Evolutionary conservation across 2,113 vertebrate genomes (phyloP).

Genomic region (Lonchura striata): DNA sequence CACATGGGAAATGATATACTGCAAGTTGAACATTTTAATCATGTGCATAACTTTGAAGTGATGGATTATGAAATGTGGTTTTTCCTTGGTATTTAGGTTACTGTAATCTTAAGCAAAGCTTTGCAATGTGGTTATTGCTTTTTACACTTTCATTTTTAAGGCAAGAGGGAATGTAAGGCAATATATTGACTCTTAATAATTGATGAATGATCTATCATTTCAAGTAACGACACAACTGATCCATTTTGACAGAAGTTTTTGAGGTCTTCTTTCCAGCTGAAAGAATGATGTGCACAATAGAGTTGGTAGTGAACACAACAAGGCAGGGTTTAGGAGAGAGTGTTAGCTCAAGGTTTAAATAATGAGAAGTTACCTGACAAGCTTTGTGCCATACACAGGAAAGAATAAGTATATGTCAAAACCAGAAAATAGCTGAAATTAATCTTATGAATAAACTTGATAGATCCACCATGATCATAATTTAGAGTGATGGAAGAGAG

Average conservation of each 20-base stretch:
- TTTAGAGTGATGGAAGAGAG: not conserved
- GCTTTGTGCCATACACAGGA: not conserved
- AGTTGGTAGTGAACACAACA: not conserved
- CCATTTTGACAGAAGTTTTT: not conserved
- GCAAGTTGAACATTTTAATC: slow-evolving; percentile 67
- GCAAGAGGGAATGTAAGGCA: slow-evolving; percentile 22
- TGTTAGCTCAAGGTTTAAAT: not conserved
- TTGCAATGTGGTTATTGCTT: slow-evolving; percentile 42
- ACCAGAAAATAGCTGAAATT: slow-evolving; percentile 13
- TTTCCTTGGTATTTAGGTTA: slow-evolving; percentile 55
- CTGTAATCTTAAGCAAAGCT: slow-evolving; percentile 53
- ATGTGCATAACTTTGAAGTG: slow-evolving; percentile 57
- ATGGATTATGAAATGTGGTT: slow-evolving; percentile 65
- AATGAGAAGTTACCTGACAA: slow-evolving; percentile 7
- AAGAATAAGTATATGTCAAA: not conserved
- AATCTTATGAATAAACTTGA: not conserved
- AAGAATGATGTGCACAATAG: not conserved
- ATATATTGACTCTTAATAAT: slow-evolving; percentile 37
- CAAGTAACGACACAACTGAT: not conserved
- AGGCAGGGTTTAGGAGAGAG: not conserved
- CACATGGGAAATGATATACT: slow-evolving; percentile 45
- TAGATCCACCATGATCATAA: not conserved
- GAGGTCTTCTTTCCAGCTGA: not conserved
- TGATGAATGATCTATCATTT: slow-evolving; percentile 36
- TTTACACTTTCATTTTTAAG: not conserved